Base-by-base conservation (phyloP, 2,888 invertebrate genomes). In the Scelioninae gen. 1 region DNA sequence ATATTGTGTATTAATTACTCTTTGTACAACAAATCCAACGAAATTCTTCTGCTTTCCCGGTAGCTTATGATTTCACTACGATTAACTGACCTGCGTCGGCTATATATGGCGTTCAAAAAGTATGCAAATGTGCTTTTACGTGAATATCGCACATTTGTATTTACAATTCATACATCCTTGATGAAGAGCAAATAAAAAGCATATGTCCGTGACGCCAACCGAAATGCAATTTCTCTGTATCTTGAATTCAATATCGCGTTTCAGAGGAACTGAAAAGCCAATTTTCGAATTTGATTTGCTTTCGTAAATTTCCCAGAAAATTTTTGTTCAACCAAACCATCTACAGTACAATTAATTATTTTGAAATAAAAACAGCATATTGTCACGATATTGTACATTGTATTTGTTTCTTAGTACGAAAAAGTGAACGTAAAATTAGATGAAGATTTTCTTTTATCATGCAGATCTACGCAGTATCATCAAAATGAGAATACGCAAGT, bases 161-260 rank as follows among this genome's bases (percentile, higher is more conserved):
- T 56, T 56, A 56, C 29, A 43, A 68, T 43, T 53, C 55, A 43
- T 55, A 43, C 15, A 45, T 43, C n/a, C 16, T 56, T 45, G 43
- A 68, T 55, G 68, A 45, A 43, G 55, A 68, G 40, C 55, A 68
- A 68, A 68, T 68, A 56, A 68, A 68, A 68, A 68, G 43, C 68
- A 43, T 43, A 68, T 45, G 43, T 55, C 51, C 43, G 32, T 16
- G 55, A 45, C 53, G 40, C 4, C 23, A 38, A 15, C 13, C 53
- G 66, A 53, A 55, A 55, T 55, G 43, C 38, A 66, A 66, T 53
- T 66, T 53, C 23, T 40, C 10, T 51, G 8, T 65, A 65, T 32
- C 32, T 11, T 32, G 32, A 34, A 38, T 38, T 38, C 51, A 51
- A 65, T 65, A 51, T 56, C 53, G 32, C 32, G 38, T 38, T 51